phyloP scores from a whole-genome alignment of 2,113 vertebrate genomes.

The Ciconia maguari region DNA sequence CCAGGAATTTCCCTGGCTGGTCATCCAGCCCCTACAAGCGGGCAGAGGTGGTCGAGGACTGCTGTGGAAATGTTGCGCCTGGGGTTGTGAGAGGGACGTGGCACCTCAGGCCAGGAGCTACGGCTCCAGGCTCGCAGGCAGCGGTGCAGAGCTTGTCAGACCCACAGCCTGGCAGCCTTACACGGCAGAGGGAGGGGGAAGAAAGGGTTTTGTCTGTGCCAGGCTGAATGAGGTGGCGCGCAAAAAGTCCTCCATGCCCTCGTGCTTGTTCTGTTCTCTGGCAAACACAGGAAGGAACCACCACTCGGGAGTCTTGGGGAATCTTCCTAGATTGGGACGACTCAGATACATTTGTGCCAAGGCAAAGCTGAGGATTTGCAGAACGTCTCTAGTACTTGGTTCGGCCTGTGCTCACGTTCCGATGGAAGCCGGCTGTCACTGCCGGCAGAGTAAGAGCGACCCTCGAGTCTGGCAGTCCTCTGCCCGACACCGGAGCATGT shows the following conservation, averaged over 20 bases:
- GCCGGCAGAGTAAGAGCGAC: rapidly evolving
- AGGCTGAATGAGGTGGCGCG: neutral
- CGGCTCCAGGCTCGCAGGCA: neutral
- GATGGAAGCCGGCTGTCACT: neutral
- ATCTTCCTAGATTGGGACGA: neutral
- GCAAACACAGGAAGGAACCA: neutral
- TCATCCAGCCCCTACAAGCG: neutral
- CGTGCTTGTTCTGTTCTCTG: neutral
- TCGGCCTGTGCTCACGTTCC: rapidly evolving
- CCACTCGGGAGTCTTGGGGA: neutral
- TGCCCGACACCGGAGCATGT: rapidly evolving
- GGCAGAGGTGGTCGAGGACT: neutral
- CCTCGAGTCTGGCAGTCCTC: neutral
- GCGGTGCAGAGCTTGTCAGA: neutral
- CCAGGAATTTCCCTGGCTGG: neutral
- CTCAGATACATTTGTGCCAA: neutral
- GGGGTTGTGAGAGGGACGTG: too few relatives aligned
- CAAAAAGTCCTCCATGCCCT: neutral
- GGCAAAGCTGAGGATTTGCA: neutral
- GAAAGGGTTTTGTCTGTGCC: neutral
- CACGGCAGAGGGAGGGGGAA: neutral
- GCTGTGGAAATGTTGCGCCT: neutral
- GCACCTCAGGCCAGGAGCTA: neutral
- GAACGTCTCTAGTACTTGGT: rapidly evolving
- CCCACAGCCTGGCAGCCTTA: neutral